Percentiles rank a stretch among this genome's conserved stretches.
phyloP scores from a whole-genome alignment of 2,797 vertebrate genomes.

The Cryptoprocta ferox region DNA sequence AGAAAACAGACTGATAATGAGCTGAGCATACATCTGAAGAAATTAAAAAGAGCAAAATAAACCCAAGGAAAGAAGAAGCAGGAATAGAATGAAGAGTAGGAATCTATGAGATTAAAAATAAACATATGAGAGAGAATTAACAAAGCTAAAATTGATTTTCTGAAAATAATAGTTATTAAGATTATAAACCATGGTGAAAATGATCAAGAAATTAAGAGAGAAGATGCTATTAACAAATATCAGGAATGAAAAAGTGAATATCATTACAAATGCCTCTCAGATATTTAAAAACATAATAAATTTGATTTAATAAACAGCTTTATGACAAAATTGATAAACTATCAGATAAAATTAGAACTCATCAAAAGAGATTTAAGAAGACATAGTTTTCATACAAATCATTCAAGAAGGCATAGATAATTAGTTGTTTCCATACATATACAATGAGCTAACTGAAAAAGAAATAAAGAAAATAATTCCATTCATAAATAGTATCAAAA shows the following conservation, averaged over 20 bases:
- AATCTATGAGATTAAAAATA: slow-evolving; percentile 14
- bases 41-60: neutral
- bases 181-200: neutral
- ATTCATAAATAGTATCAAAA: neutral
- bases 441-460: neutral
- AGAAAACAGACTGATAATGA: neutral
- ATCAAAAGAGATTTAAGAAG: neutral
- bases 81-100: neutral
- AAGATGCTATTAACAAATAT: neutral
- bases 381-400: neutral
- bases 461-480: neutral
- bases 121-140: neutral
- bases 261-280: neutral
- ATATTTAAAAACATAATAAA: neutral
- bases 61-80: neutral
- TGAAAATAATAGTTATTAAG: neutral
- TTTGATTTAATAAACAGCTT: neutral
- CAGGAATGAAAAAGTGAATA: neutral
- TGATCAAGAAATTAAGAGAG: neutral
- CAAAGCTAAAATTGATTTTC: neutral
- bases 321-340: neutral
- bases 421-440: neutral
- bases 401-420: neutral
- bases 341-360: neutral
- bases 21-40: neutral